A percentile compares a stretch with the other conserved stretches of the same genome.
Evolutionary conservation across 2,888 invertebrate species (phyloP).

Genomic region (Platycheirus albimanus): DNA sequence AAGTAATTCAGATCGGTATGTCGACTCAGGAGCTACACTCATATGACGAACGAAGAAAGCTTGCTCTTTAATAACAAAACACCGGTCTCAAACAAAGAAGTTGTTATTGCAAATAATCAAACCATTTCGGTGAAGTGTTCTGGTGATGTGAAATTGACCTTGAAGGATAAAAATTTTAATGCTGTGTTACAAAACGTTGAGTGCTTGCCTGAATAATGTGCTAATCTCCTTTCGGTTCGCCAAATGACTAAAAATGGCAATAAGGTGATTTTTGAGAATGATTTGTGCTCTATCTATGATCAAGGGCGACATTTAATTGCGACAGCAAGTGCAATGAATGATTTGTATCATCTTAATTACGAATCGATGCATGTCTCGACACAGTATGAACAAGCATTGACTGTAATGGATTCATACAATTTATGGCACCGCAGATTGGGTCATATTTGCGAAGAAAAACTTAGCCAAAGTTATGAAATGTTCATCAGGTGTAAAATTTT

Average conservation of each 20-base stretch:
- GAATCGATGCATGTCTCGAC: conserved; percentile 15
- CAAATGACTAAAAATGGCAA: conserved; percentile 68
- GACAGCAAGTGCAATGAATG: too few relatives aligned
- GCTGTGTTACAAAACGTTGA: conserved; percentile 46
- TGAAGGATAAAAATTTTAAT: conserved; percentile 18
- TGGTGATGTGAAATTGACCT: conserved; percentile 43
- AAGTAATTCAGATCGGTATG: conserved; percentile 46
- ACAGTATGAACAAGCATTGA: conserved; percentile 13
- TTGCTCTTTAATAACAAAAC: conserved; percentile 15
- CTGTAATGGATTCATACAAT: conserved; percentile 12
- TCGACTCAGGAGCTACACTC: conserved; percentile 57
- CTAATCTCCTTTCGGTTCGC: conserved; percentile 60
- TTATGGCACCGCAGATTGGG: conserved; percentile 76
- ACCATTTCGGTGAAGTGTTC: conserved; percentile 43
- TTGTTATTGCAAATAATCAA: conserved; percentile 53
- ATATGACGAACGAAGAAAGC: conserved; percentile 47
- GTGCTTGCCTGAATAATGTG: conserved; percentile 48
- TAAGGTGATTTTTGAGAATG: conserved; percentile 70
- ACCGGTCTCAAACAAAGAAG: conserved; percentile 37
- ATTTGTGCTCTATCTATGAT: conserved; percentile 67
- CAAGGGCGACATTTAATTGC: conserved; percentile 40
- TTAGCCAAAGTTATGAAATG: too few relatives aligned
- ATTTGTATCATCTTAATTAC: conserved; percentile 60
- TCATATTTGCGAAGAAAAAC: conserved; percentile 71
- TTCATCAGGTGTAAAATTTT: too few relatives aligned